phyloP scores from a whole-genome alignment of 2,113 vertebrate species.

The Thamnaconus septentrionalis region DNA sequence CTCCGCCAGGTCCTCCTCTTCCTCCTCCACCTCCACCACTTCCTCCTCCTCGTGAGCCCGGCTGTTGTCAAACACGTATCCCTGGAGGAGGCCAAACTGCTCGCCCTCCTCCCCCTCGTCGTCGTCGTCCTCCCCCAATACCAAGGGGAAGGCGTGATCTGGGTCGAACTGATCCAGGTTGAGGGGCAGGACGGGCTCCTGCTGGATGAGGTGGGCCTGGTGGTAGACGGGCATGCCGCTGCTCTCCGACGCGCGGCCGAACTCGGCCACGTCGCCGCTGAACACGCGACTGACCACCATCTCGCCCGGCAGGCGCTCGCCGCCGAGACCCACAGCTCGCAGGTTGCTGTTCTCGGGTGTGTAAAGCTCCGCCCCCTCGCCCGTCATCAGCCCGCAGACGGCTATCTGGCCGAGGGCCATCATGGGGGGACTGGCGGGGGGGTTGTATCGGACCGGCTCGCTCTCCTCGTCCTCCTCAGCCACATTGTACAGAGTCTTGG shows the following conservation, averaged over 20 bases:
- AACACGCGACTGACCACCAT: conserved; percentile 71
- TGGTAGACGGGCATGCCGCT: conserved; percentile 70
- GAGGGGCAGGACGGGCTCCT: conserved; percentile 76
- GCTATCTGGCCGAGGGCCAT: conserved; percentile 79
- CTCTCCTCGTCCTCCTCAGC: conserved; percentile 83
- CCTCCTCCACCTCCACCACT: conserved; percentile 71
- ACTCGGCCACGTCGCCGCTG: conserved; percentile 70
- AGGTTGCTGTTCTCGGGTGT: conserved; percentile 73
- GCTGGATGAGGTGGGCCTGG: conserved; percentile 70
- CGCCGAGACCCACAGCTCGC: conserved; percentile 74
- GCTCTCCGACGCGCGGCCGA: conserved; percentile 66
- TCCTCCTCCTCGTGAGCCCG: conserved; percentile 82
- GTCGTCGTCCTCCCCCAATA: conserved; percentile 77
- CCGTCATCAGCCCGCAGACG: conserved; percentile 51
- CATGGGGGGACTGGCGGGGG: conserved; percentile 82
- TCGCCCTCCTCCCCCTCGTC: conserved; percentile 77
- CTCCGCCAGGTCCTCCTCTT: conserved; percentile 67
- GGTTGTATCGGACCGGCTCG: conserved; percentile 77
- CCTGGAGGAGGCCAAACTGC: conserved; percentile 86
- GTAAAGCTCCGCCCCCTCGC: conserved; percentile 79
- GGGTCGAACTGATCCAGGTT: conserved; percentile 74
- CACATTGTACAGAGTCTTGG: conserved; percentile 91
- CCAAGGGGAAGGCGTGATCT: conserved; percentile 74
- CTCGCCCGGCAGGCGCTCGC: conserved; percentile 80
- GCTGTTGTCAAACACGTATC: conserved; percentile 85